Percentiles rank a stretch among this genome's conserved stretches.
These are phyloP conservation scores for Halesus radiatus DNA, from an alignment of 1,140 invertebrate species.

Conservation along the genomic window DNA sequence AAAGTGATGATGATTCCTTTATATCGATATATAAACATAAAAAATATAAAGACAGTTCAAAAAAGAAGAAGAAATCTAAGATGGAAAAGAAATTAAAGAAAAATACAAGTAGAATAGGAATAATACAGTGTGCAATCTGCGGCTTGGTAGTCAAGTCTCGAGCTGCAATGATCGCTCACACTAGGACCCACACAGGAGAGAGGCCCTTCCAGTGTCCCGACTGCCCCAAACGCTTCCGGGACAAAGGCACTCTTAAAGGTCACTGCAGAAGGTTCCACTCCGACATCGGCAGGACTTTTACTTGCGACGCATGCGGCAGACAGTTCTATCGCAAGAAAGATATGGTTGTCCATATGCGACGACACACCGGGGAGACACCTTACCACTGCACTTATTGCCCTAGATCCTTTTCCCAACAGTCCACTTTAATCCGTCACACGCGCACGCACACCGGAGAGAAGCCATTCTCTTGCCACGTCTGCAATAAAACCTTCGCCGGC, in stretches of 20 bases:
- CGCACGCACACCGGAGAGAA: slow-evolving; percentile 82
- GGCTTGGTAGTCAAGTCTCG: slow-evolving; percentile 10
- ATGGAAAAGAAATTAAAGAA: slow-evolving; percentile 10
- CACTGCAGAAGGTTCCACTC: slow-evolving; percentile 68
- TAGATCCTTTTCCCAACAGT: slow-evolving; percentile 44
- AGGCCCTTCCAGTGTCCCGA: slow-evolving; percentile 70
- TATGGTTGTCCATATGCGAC: slow-evolving; percentile 62
- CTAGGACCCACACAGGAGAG: slow-evolving; percentile 69
- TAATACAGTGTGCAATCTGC: slow-evolving; percentile 43
- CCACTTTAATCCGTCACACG: slow-evolving; percentile 66
- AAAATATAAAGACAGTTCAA: slow-evolving; percentile 10
- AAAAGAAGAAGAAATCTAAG: slow-evolving; percentile 20
- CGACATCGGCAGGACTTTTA: slow-evolving; percentile 60
- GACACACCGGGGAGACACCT: slow-evolving; percentile 50
- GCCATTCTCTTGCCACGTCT: slow-evolving; percentile 75
- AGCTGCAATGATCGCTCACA: slow-evolving; percentile 72
- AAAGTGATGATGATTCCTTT: not conserved
- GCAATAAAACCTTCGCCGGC: slow-evolving; percentile 75
- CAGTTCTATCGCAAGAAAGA: slow-evolving; percentile 66
- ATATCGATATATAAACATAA: slow-evolving; percentile 3
- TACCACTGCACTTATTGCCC: slow-evolving; percentile 44
- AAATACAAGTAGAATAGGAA: not conserved
- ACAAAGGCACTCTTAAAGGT: slow-evolving; percentile 65
- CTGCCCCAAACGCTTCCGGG: slow-evolving; percentile 71
- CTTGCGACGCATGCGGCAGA: slow-evolving; percentile 66